These are phyloP conservation scores for Garra rufa DNA, from an alignment of 2,113 vertebrate species.

Conservation along the genomic window DNA sequence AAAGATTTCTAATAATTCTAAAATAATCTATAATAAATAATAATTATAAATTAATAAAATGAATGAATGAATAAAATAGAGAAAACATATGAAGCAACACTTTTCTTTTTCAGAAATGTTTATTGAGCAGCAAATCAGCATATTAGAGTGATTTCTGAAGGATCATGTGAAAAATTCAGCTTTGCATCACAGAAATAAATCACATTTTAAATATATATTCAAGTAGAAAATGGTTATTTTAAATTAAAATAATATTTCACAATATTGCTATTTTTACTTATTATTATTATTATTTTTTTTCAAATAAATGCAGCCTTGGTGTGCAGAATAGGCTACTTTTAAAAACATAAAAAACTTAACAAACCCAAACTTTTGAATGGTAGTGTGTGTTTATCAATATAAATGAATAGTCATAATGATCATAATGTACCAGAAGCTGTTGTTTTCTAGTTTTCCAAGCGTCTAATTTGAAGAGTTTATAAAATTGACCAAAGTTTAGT, in stretches of 20 bases:
- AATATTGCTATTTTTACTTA: not conserved
- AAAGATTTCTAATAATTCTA: not conserved
- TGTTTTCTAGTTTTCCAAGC: not conserved
- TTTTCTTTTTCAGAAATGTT: not conserved
- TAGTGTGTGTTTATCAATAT: no score
- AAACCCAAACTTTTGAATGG: not conserved
- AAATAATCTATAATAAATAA: no score
- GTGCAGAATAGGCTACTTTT: no score
- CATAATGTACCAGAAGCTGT: no score
- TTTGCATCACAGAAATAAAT: no score
- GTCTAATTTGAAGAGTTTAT: not conserved
- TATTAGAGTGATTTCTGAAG: not conserved
- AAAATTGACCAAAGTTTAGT: not conserved
- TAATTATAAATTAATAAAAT: no score
- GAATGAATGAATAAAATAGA: no score
- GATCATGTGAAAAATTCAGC: not conserved
- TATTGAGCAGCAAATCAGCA: not conserved
- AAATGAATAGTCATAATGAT: not conserved
- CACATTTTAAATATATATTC: no score
- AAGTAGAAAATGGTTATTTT: not conserved
- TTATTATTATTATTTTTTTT: no score
- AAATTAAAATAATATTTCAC: not conserved
- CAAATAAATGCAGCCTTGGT: no score
- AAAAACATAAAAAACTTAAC: no score
- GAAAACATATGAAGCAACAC: not conserved